These are phyloP conservation scores for Teleogryllus occipitalis DNA, from an alignment of 1,140 invertebrate species.

Conservation along the genomic window DNA sequence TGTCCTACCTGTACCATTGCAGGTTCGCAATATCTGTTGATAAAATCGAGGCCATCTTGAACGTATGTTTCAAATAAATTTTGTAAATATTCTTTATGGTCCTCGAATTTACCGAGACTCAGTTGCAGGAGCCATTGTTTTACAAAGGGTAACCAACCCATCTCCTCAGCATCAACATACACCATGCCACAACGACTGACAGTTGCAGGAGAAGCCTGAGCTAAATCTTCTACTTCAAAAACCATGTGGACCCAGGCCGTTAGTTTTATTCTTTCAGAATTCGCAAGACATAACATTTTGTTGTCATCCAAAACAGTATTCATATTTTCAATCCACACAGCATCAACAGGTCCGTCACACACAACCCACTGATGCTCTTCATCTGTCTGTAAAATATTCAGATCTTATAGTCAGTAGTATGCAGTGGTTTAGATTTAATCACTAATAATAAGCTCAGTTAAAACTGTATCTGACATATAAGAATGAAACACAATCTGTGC, in stretches of 20 bases:
- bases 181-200: conserved; percentile 81
- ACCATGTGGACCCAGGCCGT: conserved; percentile 67
- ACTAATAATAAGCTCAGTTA: no score
- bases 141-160: conserved; percentile 72
- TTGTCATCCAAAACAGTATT: conserved; percentile 91
- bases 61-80: conserved; percentile 54
- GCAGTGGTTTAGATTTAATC: background rate
- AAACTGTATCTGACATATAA: no score
- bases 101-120: conserved; percentile 42
- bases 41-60: conserved; percentile 53
- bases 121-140: conserved; percentile 65
- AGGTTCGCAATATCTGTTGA: conserved; percentile 52
- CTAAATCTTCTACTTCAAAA: conserved; percentile 81
- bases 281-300: conserved; percentile 82
- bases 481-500: no score
- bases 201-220: conserved; percentile 81
- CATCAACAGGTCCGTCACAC: conserved; percentile 87
- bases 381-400: conserved; percentile 26
- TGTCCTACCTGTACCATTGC: conserved; percentile 52
- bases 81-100: conserved; percentile 46
- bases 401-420: background rate
- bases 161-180: conserved; percentile 72
- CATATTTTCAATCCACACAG: conserved; percentile 93
- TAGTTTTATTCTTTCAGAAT: conserved; percentile 84
- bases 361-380: conserved; percentile 74